Conservation (phyloP, 2,797 vertebrate genomes). For the Rhadinocentrus ornatus region DNA sequence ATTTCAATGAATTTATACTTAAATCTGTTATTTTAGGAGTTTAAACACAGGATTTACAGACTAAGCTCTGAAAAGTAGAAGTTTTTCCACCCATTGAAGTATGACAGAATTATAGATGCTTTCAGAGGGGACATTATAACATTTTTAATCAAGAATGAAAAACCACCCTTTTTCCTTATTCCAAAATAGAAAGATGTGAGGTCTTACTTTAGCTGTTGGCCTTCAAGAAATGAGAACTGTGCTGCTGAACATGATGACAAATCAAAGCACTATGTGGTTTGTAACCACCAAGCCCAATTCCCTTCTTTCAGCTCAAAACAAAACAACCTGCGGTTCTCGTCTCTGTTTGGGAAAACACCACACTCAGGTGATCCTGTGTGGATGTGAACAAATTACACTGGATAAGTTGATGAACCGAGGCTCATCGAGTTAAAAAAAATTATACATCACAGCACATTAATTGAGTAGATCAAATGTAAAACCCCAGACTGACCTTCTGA, state of each 20-base stretch:
- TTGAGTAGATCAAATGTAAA: constrained; percentile 69
- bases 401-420: constrained; percentile 48
- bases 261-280: constrained; percentile 40
- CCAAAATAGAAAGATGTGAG: constrained; percentile 17
- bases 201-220: constrained; percentile 23
- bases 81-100: neutral
- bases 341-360: constrained; percentile 36
- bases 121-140: constrained; percentile 49
- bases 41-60: constrained; percentile 43
- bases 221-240: constrained; percentile 27
- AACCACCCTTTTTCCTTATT: constrained; percentile 21
- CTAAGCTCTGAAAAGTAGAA: neutral
- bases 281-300: constrained; percentile 15
- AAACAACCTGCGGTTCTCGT: constrained; percentile 50
- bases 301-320: constrained; percentile 27
- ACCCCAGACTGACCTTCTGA: constrained; percentile 67
- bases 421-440: constrained; percentile 58
- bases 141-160: constrained; percentile 49
- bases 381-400: constrained; percentile 49
- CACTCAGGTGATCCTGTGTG: constrained; percentile 47
- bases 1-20: constrained; percentile 33
- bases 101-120: constrained; percentile 6
- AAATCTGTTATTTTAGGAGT: constrained; percentile 51
- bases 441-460: constrained; percentile 60
- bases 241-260: constrained; percentile 40